A percentile compares a stretch with the other conserved stretches of the same genome.
phyloP scores from a whole-genome alignment of 2,888 invertebrate species.

The Eupithecia exiguata region DNA sequence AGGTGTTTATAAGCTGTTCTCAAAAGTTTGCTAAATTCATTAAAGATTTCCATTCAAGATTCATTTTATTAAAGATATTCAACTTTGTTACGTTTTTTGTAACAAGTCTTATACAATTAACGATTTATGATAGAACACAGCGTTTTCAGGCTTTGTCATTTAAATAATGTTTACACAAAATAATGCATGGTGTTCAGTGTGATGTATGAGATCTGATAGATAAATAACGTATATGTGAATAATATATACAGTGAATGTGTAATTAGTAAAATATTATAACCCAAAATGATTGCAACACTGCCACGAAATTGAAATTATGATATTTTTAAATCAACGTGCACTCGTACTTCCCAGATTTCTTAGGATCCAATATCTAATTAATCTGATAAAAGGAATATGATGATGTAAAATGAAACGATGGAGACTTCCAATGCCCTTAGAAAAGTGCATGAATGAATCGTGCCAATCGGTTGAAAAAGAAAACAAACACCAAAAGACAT shows the following conservation, averaged over 20 bases:
- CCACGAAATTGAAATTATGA: not conserved
- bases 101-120: too few species aligned
- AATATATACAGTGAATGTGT: not conserved
- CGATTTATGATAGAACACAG: too few species aligned
- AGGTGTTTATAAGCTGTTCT: not conserved
- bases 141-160: not conserved
- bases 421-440: not conserved
- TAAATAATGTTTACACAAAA: not conserved
- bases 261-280: not conserved
- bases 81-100: not conserved
- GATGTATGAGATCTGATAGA: not conserved
- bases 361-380: not conserved
- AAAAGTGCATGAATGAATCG: conserved; percentile 2
- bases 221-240: not conserved
- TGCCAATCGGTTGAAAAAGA: not conserved
- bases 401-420: not conserved
- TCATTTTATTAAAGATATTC: too few species aligned
- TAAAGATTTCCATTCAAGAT: too few species aligned
- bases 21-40: not conserved
- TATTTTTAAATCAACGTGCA: not conserved
- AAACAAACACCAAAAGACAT: conserved; percentile 1
- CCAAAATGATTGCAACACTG: not conserved
- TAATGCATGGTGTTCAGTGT: conserved; percentile 5
- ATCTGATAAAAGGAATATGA: not conserved
- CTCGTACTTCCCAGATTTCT: not conserved